Evolutionary conservation across 2,888 invertebrate species (phyloP).

Genomic region (Oxycera nigricornis): DNA sequence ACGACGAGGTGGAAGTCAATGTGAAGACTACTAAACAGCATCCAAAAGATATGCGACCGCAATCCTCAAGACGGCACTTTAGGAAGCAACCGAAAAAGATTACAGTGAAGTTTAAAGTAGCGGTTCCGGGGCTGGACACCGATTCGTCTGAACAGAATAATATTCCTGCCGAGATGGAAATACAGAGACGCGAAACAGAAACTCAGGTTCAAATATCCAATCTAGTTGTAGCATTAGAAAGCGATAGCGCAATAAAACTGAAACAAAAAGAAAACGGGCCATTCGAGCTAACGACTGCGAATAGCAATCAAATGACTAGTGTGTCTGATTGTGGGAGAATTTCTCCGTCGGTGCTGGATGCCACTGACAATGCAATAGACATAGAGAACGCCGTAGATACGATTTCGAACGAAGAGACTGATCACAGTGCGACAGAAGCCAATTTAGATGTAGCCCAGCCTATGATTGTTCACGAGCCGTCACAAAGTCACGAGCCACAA

Average conservation of each 20-base stretch:
- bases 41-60: background rate
- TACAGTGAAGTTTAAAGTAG: slow-evolving; percentile 59
- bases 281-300: background rate
- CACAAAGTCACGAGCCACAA: slow-evolving; percentile 32
- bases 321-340: background rate
- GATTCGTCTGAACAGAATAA: background rate
- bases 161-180: background rate
- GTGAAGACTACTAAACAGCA: background rate
- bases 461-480: slow-evolving; percentile 44
- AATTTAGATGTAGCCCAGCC: slow-evolving; percentile 37
- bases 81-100: slow-evolving; percentile 57
- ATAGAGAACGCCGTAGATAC: background rate
- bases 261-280: background rate
- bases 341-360: background rate
- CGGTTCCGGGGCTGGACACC: slow-evolving; percentile 1
- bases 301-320: background rate
- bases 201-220: slow-evolving; percentile 30
- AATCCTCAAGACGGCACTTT: slow-evolving; percentile 47
- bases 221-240: slow-evolving; percentile 29
- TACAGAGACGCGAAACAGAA: background rate
- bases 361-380: slow-evolving; percentile 21
- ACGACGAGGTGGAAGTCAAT: background rate
- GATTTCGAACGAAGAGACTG: background rate
- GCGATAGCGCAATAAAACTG: background rate
- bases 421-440: background rate